These are phyloP conservation scores for Hedychridium roseum DNA, from an alignment of 2,888 invertebrate species.

Conservation along the genomic window DNA sequence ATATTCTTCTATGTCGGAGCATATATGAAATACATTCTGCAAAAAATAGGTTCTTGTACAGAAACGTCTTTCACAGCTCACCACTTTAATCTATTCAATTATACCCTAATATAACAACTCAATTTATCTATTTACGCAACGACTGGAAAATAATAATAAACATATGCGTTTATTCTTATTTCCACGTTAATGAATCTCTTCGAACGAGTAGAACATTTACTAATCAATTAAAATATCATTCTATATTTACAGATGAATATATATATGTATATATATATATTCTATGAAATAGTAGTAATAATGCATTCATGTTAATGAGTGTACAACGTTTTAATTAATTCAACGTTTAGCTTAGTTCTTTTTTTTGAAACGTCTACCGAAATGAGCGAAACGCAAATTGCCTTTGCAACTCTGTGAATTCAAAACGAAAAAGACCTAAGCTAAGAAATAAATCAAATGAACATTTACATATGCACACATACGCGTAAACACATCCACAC, in stretches of 20 bases:
- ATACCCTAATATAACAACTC: conserved; percentile 41
- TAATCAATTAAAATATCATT: conserved; percentile 54
- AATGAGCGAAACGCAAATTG: background rate
- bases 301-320: conserved; percentile 29
- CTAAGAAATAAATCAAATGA: background rate
- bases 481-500: too few relatives aligned
- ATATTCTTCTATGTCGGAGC: conserved; percentile 3
- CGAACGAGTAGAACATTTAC: conserved; percentile 53
- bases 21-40: conserved; percentile 12
- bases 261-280: conserved; percentile 58
- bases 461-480: too few relatives aligned
- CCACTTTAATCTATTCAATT: conserved; percentile 34
- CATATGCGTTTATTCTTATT: conserved; percentile 42
- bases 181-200: conserved; percentile 37
- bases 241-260: conserved; percentile 60
- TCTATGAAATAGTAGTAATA: conserved; percentile 46
- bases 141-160: conserved; percentile 53
- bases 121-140: conserved; percentile 39
- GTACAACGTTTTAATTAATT: conserved; percentile 9
- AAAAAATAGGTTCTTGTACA: background rate
- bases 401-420: background rate
- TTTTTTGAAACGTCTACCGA: background rate
- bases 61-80: conserved; percentile 2
- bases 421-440: background rate
- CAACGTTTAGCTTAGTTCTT: background rate